A percentile compares a stretch with the other conserved stretches of the same genome.
These are phyloP conservation scores for Metellina segmentata DNA, from an alignment of 2,888 invertebrate species.

Conservation along the genomic window DNA sequence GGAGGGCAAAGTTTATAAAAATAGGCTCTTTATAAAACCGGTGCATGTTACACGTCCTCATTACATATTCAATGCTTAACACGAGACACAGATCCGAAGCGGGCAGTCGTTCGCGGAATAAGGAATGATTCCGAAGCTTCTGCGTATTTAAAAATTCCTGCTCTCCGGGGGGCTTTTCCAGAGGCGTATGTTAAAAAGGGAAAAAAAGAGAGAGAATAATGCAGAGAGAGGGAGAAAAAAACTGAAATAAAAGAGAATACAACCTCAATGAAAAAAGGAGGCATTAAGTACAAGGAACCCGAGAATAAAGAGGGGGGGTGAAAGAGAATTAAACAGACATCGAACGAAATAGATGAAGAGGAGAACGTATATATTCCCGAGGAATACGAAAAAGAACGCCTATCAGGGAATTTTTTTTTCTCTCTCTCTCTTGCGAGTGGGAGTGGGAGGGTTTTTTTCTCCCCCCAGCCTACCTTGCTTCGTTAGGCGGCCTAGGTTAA, in stretches of 20 bases:
- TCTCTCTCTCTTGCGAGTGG: neutral
- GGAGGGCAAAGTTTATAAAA: neutral
- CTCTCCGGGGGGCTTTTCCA: constrained; percentile 38
- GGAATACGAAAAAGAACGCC: constrained; percentile 75
- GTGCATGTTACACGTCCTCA: constrained; percentile 62
- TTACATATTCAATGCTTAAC: constrained; percentile 73
- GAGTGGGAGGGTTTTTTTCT: constrained; percentile 20
- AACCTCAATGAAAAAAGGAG: constrained; percentile 26
- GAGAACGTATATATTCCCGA: constrained; percentile 68
- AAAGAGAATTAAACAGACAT: constrained; percentile 74
- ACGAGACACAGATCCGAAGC: constrained; percentile 29
- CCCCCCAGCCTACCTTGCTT: constrained; percentile 60
- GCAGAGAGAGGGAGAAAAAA: neutral
- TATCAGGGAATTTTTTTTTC: constrained; percentile 61
- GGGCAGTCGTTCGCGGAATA: constrained; percentile 43
- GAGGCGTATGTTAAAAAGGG: constrained; percentile 52
- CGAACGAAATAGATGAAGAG: constrained; percentile 74
- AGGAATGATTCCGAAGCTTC: constrained; percentile 52
- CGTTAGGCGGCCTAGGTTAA: constrained; percentile 75
- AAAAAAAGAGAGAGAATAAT: neutral
- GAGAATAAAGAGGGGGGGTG: constrained; percentile 61
- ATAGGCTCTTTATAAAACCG: constrained; percentile 43
- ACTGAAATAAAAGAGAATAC: constrained; percentile 4
- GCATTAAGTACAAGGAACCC: constrained; percentile 68
- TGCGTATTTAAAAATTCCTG: constrained; percentile 74